Conservation (phyloP, 2,113 vertebrate species). For the Delphinus delphis region DNA sequence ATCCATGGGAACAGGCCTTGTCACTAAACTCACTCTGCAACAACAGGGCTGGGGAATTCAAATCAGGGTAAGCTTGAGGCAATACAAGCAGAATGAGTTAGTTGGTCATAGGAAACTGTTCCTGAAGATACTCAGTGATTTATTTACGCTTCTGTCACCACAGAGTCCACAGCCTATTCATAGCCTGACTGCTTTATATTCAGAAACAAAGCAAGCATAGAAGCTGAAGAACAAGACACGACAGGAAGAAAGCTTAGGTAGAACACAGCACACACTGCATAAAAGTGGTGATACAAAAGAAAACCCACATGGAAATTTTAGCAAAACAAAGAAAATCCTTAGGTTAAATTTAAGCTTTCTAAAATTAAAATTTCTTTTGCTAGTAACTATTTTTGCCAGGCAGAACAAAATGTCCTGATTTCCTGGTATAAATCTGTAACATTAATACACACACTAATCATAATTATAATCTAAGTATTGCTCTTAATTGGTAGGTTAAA, state of each 20-base stretch:
- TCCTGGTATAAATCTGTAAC: slow-evolving; percentile 51
- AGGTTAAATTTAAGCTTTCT: slow-evolving; percentile 67
- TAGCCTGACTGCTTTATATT: background rate
- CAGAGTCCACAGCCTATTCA: background rate
- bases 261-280: background rate
- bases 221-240: background rate
- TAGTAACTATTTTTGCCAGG: slow-evolving; percentile 59
- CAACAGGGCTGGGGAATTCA: background rate
- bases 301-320: slow-evolving; percentile 18
- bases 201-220: background rate
- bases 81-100: background rate
- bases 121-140: background rate
- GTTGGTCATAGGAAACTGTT: background rate
- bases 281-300: background rate
- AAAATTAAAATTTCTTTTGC: slow-evolving; percentile 62
- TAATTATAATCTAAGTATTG: slow-evolving; percentile 68
- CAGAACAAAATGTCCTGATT: slow-evolving; percentile 67
- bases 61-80: background rate
- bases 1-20: background rate
- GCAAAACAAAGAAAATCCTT: slow-evolving; percentile 45
- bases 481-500: slow-evolving; percentile 75
- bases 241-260: background rate
- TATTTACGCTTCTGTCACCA: background rate
- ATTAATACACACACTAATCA: slow-evolving; percentile 66
- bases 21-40: background rate